These are phyloP conservation scores for Pseudorectes ferrugineus DNA, from an alignment of 2,113 vertebrate species.

Conservation along the genomic window DNA sequence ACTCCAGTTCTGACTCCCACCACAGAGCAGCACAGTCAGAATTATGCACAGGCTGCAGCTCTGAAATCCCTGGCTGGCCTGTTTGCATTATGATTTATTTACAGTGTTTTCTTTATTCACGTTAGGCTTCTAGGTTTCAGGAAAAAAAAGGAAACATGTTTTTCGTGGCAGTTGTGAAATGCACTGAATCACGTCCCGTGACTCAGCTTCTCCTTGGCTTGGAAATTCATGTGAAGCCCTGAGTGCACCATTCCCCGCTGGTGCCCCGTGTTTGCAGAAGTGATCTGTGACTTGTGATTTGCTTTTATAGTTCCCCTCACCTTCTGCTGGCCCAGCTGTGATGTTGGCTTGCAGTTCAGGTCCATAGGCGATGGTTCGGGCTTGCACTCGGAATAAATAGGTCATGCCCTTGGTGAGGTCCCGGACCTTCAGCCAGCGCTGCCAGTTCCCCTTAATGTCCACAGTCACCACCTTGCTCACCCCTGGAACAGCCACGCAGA, in stretches of 20 bases:
- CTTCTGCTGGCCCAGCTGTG: slow-evolving; percentile 87
- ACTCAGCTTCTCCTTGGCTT: neutral
- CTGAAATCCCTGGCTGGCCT: neutral
- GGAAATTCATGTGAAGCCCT: neutral
- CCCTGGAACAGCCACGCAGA: slow-evolving; percentile 56
- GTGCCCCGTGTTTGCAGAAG: neutral
- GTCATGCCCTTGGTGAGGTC: slow-evolving; percentile 87
- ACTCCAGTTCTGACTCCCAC: neutral
- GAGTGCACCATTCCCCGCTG: neutral
- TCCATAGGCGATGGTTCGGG: slow-evolving; percentile 87
- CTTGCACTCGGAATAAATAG: slow-evolving; percentile 88
- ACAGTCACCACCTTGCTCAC: slow-evolving; percentile 95
- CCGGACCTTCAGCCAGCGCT: slow-evolving; percentile 90
- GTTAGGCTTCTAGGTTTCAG: neutral
- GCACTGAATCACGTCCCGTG: neutral
- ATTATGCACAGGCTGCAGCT: neutral
- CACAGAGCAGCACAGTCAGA: neutral
- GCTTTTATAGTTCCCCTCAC: slow-evolving; percentile 64
- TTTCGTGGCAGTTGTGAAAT: neutral
- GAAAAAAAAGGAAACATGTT: neutral
- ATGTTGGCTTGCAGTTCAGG: slow-evolving; percentile 85
- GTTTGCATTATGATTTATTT: slow-evolving; percentile 4
- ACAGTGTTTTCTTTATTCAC: neutral
- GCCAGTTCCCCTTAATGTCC: slow-evolving; percentile 90
- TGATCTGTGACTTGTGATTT: neutral